Percentiles rank a stretch among this genome's conserved stretches.
Evolutionary conservation across 2,888 invertebrate species (phyloP).

Genomic region (Axea sp.): DNA sequence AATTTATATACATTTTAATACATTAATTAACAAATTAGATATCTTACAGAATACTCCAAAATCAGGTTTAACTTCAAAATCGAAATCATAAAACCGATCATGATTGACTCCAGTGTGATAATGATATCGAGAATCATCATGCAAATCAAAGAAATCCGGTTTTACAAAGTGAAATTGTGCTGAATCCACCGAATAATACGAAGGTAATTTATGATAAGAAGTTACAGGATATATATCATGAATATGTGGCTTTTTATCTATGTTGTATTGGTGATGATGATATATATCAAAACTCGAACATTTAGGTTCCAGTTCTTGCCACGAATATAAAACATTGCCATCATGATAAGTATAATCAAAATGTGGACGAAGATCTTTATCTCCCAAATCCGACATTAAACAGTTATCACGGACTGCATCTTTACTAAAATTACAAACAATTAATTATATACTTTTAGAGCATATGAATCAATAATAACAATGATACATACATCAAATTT

Average conservation of each 20-base stretch:
- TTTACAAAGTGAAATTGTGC: constrained; percentile 36
- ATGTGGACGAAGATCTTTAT: constrained; percentile 86
- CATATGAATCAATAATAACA: too few relatives aligned
- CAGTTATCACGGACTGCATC: constrained; percentile 82
- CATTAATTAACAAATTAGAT: too few relatives aligned
- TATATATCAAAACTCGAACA: constrained; percentile 78
- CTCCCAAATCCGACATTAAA: constrained; percentile 87
- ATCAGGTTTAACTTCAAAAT: constrained; percentile 26
- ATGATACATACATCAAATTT: too few relatives aligned
- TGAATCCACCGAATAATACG: constrained; percentile 2
- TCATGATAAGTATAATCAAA: constrained; percentile 86
- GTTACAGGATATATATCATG: too few relatives aligned
- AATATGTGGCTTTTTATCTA: constrained; percentile 7
- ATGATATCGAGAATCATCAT: constrained; percentile 39
- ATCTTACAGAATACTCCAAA: constrained; percentile 35
- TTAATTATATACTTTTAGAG: not conserved
- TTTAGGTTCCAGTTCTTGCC: constrained; percentile 88
- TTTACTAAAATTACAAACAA: constrained; percentile 19
- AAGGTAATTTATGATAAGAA: constrained; percentile 4
- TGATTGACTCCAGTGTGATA: constrained; percentile 21
- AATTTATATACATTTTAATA: too few relatives aligned
- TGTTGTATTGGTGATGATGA: constrained; percentile 21
- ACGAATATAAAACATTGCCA: constrained; percentile 87
- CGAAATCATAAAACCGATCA: constrained; percentile 34
- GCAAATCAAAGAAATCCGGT: constrained; percentile 17